Conservation (phyloP, 1,140 invertebrate genomes). For the Sinonovacula constricta region DNA sequence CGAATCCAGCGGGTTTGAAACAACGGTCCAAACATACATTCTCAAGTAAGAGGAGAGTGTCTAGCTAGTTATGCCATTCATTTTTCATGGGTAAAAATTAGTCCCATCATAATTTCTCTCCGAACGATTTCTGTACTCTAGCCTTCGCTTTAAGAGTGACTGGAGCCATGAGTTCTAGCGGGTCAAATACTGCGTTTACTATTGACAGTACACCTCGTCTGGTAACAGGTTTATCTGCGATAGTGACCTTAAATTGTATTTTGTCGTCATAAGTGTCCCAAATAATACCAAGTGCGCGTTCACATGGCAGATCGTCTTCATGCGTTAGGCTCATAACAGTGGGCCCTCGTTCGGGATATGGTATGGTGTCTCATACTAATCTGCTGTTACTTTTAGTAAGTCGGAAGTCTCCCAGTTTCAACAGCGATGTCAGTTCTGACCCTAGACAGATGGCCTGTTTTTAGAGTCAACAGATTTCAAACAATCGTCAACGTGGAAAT, state of each 20-base stretch:
- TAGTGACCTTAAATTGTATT: neutral
- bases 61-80: slow-evolving; percentile 17
- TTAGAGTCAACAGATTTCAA: slow-evolving; percentile 21
- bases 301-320: slow-evolving; percentile 41
- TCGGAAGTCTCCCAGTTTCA: slow-evolving; percentile 35
- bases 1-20: neutral
- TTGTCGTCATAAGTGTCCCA: slow-evolving; percentile 18
- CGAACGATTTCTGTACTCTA: neutral
- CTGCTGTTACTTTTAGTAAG: slow-evolving; percentile 33
- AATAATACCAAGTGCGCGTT: slow-evolving; percentile 1
- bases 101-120: slow-evolving; percentile 19
- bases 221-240: slow-evolving; percentile 5
- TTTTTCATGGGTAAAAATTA: neutral
- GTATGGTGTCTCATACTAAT: slow-evolving; percentile 16
- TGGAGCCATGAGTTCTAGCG: slow-evolving; percentile 15
- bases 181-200: slow-evolving; percentile 13
- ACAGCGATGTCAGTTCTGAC: slow-evolving; percentile 1
- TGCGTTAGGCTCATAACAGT: slow-evolving; percentile 26
- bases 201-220: slow-evolving; percentile 20
- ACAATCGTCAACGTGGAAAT: slow-evolving; percentile 57
- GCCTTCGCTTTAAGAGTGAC: slow-evolving; percentile 18
- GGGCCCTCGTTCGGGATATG: slow-evolving; percentile 13
- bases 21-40: neutral
- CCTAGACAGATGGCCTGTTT: slow-evolving; percentile 2
- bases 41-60: slow-evolving; percentile 1